Evolutionary conservation across 2,888 invertebrate genomes (phyloP).

Genomic region (Tubiluchus corallicola): DNA sequence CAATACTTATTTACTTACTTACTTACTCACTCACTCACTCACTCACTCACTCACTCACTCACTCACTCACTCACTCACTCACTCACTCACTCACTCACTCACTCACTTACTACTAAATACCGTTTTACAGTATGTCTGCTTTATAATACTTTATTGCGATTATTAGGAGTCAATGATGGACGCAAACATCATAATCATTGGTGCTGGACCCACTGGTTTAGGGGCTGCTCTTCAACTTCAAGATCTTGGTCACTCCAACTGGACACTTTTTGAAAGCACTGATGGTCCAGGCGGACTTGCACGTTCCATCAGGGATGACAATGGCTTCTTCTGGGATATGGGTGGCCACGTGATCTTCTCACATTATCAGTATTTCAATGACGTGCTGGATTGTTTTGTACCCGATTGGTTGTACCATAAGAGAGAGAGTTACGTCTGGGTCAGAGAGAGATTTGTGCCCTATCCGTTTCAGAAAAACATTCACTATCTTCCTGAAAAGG

Average conservation of each 20-base stretch:
- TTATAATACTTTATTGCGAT: too few relatives aligned
- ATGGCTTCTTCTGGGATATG: conserved; percentile 25
- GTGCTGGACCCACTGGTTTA: conserved; percentile 22
- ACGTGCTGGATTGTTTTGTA: conserved; percentile 6
- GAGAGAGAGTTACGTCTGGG: conserved; percentile 8
- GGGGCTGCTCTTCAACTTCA: conserved; percentile 22
- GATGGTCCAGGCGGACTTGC: conserved; percentile 19
- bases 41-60: too few relatives aligned
- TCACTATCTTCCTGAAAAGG: too few relatives aligned
- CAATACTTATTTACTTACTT: too few relatives aligned
- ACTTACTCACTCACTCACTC: too few relatives aligned
- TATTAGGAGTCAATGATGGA: too few relatives aligned
- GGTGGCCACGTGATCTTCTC: conserved; percentile 24
- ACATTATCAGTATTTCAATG: too few relatives aligned
- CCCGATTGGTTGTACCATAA: conserved; percentile 6
- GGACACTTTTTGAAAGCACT: conserved; percentile 12
- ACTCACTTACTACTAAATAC: too few relatives aligned
- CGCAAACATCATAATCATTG: conserved; percentile 19
- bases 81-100: too few relatives aligned
- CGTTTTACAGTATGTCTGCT: too few relatives aligned
- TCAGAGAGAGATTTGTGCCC: conserved; percentile 7
- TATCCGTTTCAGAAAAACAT: conserved; percentile 10
- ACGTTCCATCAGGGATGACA: conserved; percentile 19
- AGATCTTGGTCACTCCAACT: conserved; percentile 17
- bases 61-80: too few relatives aligned